Conservation (phyloP, 2,888 invertebrate genomes). For the Azorinus chamasolen region DNA sequence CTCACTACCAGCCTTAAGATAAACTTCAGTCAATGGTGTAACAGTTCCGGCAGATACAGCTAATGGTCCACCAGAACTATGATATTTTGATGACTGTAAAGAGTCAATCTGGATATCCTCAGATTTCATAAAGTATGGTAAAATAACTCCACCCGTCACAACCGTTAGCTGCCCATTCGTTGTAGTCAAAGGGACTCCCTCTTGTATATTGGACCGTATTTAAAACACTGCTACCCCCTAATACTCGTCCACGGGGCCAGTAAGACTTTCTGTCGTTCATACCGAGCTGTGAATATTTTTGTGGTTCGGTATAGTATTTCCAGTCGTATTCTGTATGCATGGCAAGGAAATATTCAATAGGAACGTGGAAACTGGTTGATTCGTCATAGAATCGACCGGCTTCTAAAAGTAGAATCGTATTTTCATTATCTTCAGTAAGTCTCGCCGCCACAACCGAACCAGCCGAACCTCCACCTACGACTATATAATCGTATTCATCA, state of each 20-base stretch:
- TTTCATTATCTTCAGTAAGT: too few species aligned
- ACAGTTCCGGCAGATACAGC: slow-evolving; percentile 68
- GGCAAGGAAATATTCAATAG: too few species aligned
- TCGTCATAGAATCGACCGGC: too few species aligned
- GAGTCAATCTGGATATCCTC: slow-evolving; percentile 85
- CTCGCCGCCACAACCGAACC: too few species aligned
- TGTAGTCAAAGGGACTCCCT: slow-evolving; percentile 32
- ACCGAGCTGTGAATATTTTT: too few species aligned
- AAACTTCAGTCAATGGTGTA: slow-evolving; percentile 73
- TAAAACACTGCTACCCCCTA: slow-evolving; percentile 41
- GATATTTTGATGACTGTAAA: slow-evolving; percentile 73
- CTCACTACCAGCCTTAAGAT: slow-evolving; percentile 88
- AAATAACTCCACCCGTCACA: slow-evolving; percentile 91
- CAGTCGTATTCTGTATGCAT: too few species aligned
- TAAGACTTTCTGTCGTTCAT: too few species aligned
- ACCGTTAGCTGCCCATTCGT: slow-evolving; percentile 41
- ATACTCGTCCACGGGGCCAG: slow-evolving; percentile 35
- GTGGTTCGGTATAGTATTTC: too few species aligned
- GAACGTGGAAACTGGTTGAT: too few species aligned
- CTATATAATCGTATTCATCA: too few species aligned
- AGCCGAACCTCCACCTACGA: too few species aligned
- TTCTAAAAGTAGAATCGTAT: too few species aligned
- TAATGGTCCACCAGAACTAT: slow-evolving; percentile 79
- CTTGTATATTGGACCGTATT: slow-evolving; percentile 31
- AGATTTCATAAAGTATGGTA: slow-evolving; percentile 88